Evolutionary conservation across 1,140 invertebrate species (phyloP), one percentile per base, ranked within the genome.

Genomic region (Temnothorax nylanderi): DNA sequence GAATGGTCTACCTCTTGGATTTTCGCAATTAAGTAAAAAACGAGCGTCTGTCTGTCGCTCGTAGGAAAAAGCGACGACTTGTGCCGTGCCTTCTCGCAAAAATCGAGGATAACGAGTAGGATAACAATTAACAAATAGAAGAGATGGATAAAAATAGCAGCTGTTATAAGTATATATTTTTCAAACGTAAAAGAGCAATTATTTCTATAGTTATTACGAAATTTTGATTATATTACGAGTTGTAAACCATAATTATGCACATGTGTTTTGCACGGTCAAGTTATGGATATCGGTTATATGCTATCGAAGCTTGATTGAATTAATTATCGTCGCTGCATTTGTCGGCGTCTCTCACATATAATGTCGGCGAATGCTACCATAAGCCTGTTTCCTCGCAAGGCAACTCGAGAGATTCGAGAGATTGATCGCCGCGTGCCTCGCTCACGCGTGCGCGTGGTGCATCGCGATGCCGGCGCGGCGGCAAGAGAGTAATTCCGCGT

Each of bases 1-100:
- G 88, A 64, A 60, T 82, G 91, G 78, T 88, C 77, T 88, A 89
- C 84, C 84, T 85, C 71, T 71, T 49, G 92, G 92, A 93, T 93
- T 92, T 91, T 90, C 91, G 87, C 91, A 93, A 93, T 93, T 93
- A 93, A 92, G 91, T 89, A 89, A 93, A 90, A 88, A 88, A 88
- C 67, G 89, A 92, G 88, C 85, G 88, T 81, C 44, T 47, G n/a
- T 16, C 72, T 82, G 90, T 86, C 87, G 86, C 47, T 34, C 34
- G 76, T 18, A 76, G 41, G 34, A 56, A 32, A 72, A 62, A 80
- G 26, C 51, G 60, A 75, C 32, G 67, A 80, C 54, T 32, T 37
- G 18, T 37, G n/a, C 8, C 32, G 34, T 76, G 44, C 13, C 6
- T n/a, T 47, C 54, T 34, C 49, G 13, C 54, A 58, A 56, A 69